phyloP scores from a whole-genome alignment of 2,888 invertebrate genomes.

The Eugnorisma glareosa region DNA sequence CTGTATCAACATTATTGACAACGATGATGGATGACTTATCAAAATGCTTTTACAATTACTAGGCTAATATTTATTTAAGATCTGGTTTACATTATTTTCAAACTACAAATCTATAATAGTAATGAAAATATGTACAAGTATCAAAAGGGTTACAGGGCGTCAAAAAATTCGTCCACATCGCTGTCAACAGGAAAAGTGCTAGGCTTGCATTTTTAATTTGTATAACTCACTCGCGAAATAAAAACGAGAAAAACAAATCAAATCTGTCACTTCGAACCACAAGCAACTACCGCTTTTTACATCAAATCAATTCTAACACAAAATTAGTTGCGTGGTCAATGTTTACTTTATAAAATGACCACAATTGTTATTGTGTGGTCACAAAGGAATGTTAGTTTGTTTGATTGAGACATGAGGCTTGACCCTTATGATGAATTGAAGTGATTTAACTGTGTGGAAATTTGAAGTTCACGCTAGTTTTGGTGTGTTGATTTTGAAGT shows the following conservation, averaged over 20 bases:
- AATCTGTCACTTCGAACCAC: constrained; percentile 30
- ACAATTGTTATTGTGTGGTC: constrained; percentile 48
- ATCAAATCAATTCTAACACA: constrained; percentile 20
- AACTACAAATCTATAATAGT: no score
- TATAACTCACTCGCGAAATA: neutral
- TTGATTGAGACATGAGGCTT: constrained; percentile 50
- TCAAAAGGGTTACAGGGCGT: no score
- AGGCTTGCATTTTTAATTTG: neutral
- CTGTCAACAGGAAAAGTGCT: no score
- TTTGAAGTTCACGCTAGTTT: neutral
- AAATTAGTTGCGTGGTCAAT: constrained; percentile 43
- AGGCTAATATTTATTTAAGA: no score
- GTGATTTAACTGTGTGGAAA: constrained; percentile 33
- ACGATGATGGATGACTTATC: neutral
- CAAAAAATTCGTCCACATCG: no score
- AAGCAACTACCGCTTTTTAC: constrained; percentile 39
- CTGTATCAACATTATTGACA: neutral
- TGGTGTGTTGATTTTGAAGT: constrained; percentile 2
- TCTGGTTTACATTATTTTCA: no score
- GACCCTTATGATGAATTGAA: constrained; percentile 38
- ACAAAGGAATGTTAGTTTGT: constrained; percentile 19
- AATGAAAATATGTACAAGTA: no score
- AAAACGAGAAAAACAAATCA: neutral
- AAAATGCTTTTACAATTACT: neutral
- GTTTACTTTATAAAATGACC: constrained; percentile 47